These are phyloP conservation scores for Aplidium turbinatum DNA, from an alignment of 23 tunicate species.

Conservation along the genomic window DNA sequence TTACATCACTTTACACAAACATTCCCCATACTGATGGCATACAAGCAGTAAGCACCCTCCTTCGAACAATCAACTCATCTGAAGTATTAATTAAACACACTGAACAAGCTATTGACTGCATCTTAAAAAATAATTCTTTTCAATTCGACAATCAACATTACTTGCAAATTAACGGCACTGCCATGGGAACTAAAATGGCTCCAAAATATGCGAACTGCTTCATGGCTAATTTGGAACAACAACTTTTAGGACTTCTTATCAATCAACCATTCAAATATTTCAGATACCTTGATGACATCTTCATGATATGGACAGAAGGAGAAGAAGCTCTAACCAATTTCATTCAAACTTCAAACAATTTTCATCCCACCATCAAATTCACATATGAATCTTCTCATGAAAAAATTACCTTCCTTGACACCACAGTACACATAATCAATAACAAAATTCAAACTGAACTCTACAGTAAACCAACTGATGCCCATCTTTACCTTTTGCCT, in stretches of 20 bases:
- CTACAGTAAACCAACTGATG: neutral
- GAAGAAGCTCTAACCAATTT: neutral
- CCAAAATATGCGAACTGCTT: constrained; percentile 24
- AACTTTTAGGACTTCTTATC: neutral
- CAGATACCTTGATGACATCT: neutral
- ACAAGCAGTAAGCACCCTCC: neutral
- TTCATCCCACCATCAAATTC: neutral
- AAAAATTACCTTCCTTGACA: no score
- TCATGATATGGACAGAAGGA: constrained; percentile 23
- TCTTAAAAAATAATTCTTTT: constrained; percentile 9
- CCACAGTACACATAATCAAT: no score
- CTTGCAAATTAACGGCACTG: constrained; percentile 24
- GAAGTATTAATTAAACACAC: no score
- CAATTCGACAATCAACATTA: neutral
- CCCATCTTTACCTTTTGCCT: constrained; percentile 13
- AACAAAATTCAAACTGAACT: no score
- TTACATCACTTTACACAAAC: neutral
- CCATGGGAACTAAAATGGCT: constrained; percentile 31
- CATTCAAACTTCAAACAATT: neutral
- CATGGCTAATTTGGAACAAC: constrained; percentile 5
- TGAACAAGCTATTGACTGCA: neutral
- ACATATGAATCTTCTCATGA: neutral
- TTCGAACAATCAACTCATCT: neutral
- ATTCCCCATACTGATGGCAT: constrained; percentile 2
- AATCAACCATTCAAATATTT: neutral